A percentile compares a stretch with the other conserved stretches of the same genome.
Conservation (phyloP, 2,888 invertebrate species). For the Nomada ruficornis region DNA sequence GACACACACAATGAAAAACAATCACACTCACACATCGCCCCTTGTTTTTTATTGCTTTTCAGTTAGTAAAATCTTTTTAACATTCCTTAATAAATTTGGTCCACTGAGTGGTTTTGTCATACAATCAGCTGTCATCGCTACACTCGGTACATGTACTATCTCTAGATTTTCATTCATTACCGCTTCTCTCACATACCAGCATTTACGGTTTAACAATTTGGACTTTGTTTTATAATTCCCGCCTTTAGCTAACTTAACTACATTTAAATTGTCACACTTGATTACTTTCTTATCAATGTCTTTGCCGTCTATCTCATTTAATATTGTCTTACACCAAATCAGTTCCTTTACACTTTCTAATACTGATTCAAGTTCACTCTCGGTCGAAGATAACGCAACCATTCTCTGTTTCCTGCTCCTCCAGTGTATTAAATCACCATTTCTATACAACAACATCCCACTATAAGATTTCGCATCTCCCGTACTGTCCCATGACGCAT, state of each 20-base stretch:
- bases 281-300: not conserved
- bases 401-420: constrained; percentile 18
- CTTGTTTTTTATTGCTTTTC: no score
- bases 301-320: constrained; percentile 5
- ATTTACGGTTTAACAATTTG: constrained; percentile 20
- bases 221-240: constrained; percentile 21
- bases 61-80: no score
- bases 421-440: constrained; percentile 27
- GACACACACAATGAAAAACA: no score
- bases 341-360: constrained; percentile 25
- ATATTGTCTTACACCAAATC: not conserved
- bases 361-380: constrained; percentile 29
- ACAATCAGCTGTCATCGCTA: no score
- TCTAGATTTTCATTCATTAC: no score
- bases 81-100: no score
- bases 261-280: constrained; percentile 35
- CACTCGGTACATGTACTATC: no score
- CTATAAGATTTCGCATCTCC: constrained; percentile 17
- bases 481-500: constrained; percentile 21
- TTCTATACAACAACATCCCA: not conserved
- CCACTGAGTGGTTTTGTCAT: no score
- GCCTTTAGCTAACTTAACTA: constrained; percentile 19
- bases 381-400: constrained; percentile 38
- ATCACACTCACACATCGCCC: no score
- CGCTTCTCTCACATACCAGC: no score